phyloP scores from a whole-genome alignment of 2,888 invertebrate species.

The Chelonus formosanus region DNA sequence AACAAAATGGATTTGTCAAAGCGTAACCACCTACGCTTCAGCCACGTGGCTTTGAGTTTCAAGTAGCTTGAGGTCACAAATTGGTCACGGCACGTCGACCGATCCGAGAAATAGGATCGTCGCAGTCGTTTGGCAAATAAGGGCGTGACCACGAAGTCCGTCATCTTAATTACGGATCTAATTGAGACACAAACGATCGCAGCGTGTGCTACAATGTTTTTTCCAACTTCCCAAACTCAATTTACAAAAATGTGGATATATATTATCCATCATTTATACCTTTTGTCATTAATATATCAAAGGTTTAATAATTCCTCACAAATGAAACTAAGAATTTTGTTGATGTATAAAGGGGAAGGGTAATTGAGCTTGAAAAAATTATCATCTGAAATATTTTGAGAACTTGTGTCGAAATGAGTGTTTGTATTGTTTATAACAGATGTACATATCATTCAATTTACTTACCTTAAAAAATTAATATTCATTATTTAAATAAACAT shows the following conservation, averaged over 20 bases:
- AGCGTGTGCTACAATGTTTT: constrained; percentile 9
- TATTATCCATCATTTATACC: not conserved
- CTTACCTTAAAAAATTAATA: no score
- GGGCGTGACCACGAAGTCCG: constrained; percentile 39
- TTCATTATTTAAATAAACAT: no score
- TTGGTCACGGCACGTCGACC: constrained; percentile 29
- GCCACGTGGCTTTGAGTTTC: constrained; percentile 8
- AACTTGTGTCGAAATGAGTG: no score
- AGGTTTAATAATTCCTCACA: no score
- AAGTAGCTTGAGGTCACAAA: constrained; percentile 27
- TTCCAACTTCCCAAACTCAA: constrained; percentile 8
- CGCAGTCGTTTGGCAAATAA: constrained; percentile 37
- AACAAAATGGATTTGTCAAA: constrained; percentile 18
- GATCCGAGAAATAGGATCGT: constrained; percentile 34
- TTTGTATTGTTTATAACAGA: no score
- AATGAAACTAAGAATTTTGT: no score
- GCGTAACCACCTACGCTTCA: constrained; percentile 17
- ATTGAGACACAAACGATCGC: constrained; percentile 34
- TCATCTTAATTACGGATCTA: constrained; percentile 39
- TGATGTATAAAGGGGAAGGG: no score
- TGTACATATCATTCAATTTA: no score
- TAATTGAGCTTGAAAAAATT: no score
- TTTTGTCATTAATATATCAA: no score
- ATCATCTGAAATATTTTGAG: no score
- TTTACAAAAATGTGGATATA: constrained; percentile 14